Base-by-base conservation (phyloP, 2,113 vertebrate genomes). In the Hepsetus odoe region DNA sequence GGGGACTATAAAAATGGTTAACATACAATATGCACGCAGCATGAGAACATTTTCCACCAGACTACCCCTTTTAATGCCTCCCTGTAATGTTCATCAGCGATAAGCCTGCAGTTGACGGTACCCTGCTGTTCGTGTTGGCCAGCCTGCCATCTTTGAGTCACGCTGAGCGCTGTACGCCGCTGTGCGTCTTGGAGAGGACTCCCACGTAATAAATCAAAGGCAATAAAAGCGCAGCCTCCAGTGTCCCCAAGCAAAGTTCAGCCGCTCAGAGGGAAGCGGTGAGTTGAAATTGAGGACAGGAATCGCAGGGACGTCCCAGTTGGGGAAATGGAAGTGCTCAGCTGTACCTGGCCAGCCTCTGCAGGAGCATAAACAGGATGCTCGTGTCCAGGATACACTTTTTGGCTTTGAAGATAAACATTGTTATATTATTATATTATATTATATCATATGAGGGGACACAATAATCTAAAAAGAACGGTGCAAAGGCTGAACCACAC, bases 271-370 rank as follows among this genome's bases (percentile, higher is more conserved):
- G 72, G 74, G 73, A 75, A 80, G 77, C 30, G 76, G 64, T 33
- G 59, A 80, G 67, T 77, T 83, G 82, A 83, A 85, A 83, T 84
- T 80, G 82, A 79, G 82, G 83, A 46, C 85, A 87, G 74, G 51
- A 74, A 67, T 46, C 58, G 55, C 42, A 56, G 61, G 14, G 22
- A 28, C 2, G 16, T 20, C 20, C 53, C 71, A 59, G 24, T 42
- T n/a, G 65, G 64, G 13, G 6, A 24, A n/a, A 11, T 9, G 2
- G 61, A 62, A 30, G 30, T 38, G 20, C 38, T 64, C 12, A 56
- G 62, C 33, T 26, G 32, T 11, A 55, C 16, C 62, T 33, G 58
- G 5, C 53, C 12, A 14, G 28, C 4, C 28, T 30, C n/a, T 58
- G 20, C 66, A 66, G 32, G 32, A 55, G 55, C 20, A 35, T 24